Evolutionary conservation across 1,140 invertebrate species (phyloP), one percentile per base, ranked within the genome.

Genomic region (Limonius californicus): DNA sequence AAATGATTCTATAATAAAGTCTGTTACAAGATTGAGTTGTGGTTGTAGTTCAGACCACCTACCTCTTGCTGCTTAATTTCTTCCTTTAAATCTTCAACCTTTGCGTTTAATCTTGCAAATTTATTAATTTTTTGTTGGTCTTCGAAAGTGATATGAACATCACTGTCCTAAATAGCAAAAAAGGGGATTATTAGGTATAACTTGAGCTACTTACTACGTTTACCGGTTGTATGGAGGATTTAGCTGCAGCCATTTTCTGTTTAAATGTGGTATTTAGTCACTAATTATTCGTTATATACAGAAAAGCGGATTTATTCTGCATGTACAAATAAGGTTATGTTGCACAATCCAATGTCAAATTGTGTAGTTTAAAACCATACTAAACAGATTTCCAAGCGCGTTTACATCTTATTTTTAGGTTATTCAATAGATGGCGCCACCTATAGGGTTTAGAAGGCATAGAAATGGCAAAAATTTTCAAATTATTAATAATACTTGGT

Each of bases 41-140:
- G n/a, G n/a, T n/a, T n/a, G n/a, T n/a, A n/a, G n/a, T n/a, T 27
- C 23, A 4, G 23, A 27, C 9, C 12, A 61, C 50, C 73, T 76
- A 90, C 88, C 82, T 89, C 86, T 81, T 93, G 95, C 11, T 81
- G 72, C 80, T 92, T 91, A n/a, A 97, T 77, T 77, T 97, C 93
- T 64, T 94, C 89, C 77, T 95, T 95, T 7, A 90, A 80, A 75
- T 98, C 94, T 72, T 96, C 91, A 66, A 95, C 82, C 76, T 89
- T 89, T 1, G 92, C 93, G 84, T 98, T 97, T 58, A 91, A 85
- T 63, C 92, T 82, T 2, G 97, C 96, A 81, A 98, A 99, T 77
- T 89, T 89, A 76, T 98, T 99, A 63, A 99, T 98, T 80, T 95
- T 95, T 72, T 95, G 91, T 79, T 99, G 97, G 81, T 98, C 96